Base-by-base conservation (phyloP, 2,888 invertebrate species). In the Rugalucina vietnamica region DNA sequence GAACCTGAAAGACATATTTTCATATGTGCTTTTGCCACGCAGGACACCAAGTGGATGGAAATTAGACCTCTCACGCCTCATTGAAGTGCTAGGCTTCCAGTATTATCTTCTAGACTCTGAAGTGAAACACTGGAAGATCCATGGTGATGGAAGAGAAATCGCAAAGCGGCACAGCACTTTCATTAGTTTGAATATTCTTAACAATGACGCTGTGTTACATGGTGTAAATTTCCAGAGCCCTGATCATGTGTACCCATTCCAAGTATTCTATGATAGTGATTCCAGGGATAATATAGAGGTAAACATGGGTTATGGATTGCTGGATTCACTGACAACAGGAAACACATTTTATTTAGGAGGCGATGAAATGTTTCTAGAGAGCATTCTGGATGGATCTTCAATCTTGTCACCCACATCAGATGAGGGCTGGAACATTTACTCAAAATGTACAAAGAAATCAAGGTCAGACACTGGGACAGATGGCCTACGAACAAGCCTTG, bases 191-290 rank as follows among this genome's bases (percentile, higher is more conserved):
- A 49, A 27, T 27, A 43, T 50, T 24, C 21, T 73, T 24, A 50
- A 73, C 32, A 73, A 43, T 73, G 73, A 73, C 3, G 39, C 32
- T 21, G 8, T 34, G 10, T 73, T 73, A 1, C 18, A 73, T 49
- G 73, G 73, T 39, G 73, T 49, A 1, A 73, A 49, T 5, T 73
- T 73, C 49, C 73, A 73, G 27, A 73, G 73, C 27, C 39, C 73
- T 2, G 39, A 50, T 4, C 21, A 37, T 24, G 49, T 73, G 18
- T 50, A 49, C 32, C 73, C 73, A 4, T 27, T 73, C n/a, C 49
- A 43, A 2, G 49, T 73, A 8, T 49, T 73, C 27, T 73, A 73
- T 73, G 73, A 73, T 1, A 73, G 73, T 73, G 73, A 73, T 32
- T 27, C 14, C 1, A 43, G 73, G n/a, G 43, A 73, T 27, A 50